phyloP scores from a whole-genome alignment of 2,113 vertebrate species.

The Chauna torquata region DNA sequence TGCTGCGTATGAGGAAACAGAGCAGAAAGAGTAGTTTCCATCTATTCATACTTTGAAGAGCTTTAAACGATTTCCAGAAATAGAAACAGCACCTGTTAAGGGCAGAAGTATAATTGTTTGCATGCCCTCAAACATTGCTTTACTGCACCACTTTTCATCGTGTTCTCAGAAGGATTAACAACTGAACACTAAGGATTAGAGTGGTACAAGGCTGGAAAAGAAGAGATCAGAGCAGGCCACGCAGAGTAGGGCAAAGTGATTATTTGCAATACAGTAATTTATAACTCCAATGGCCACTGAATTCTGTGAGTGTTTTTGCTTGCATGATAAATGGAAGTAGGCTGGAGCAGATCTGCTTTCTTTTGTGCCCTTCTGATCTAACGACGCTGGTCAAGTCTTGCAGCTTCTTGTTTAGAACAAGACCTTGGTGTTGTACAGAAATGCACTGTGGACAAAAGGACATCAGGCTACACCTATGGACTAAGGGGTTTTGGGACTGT shows the following conservation, averaged over 20 bases:
- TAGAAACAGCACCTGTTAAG: conserved; percentile 48
- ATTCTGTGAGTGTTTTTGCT: conserved; percentile 26
- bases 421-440: not conserved
- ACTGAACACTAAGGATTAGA: conserved; percentile 30
- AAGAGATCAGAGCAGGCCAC: conserved; percentile 20
- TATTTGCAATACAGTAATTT: not conserved
- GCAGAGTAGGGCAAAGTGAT: conserved; percentile 13
- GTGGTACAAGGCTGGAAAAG: conserved; percentile 43
- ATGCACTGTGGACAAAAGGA: not conserved
- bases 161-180: conserved; percentile 61
- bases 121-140: conserved; percentile 47
- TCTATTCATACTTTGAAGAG: conserved; percentile 42
- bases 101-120: conserved; percentile 56
- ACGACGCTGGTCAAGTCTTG: not conserved
- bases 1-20: not conserved
- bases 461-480: not conserved
- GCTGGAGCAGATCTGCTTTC: not conserved
- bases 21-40: conserved; percentile 53
- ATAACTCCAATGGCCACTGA: not conserved
- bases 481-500: not conserved
- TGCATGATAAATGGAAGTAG: not conserved
- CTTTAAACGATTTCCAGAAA: conserved; percentile 65
- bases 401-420: not conserved
- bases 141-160: conserved; percentile 54
- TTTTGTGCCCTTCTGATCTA: not conserved